phyloP scores from a whole-genome alignment of 2,888 invertebrate species.

The Epirrhoe tristata region DNA sequence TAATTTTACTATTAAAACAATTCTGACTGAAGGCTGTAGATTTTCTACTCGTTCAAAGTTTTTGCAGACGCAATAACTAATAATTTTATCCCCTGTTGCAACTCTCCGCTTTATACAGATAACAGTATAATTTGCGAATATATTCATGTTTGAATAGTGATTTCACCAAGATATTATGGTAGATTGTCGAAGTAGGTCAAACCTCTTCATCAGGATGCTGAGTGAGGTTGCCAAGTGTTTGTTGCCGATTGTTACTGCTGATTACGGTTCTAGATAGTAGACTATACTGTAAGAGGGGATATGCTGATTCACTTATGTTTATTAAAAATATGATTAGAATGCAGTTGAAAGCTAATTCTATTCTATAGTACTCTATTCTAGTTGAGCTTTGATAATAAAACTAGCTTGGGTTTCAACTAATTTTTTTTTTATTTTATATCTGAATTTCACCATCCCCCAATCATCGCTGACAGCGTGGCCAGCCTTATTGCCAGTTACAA shows the following conservation, averaged over 20 bases:
- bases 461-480: constrained; percentile 93
- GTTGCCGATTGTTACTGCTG: constrained; percentile 22
- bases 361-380: too few relatives aligned
- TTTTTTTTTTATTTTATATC: too few relatives aligned
- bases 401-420: too few relatives aligned
- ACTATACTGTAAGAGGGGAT: not conserved
- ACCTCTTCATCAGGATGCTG: constrained; percentile 20
- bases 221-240: constrained; percentile 31
- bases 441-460: too few relatives aligned
- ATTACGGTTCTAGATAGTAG: constrained; percentile 8
- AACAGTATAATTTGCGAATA: not conserved
- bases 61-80: too few relatives aligned
- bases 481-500: constrained; percentile 91
- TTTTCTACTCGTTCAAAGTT: too few relatives aligned
- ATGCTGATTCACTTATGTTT: too few relatives aligned
- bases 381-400: too few relatives aligned
- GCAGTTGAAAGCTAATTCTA: too few relatives aligned
- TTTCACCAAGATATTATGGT: constrained; percentile 10
- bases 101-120: not conserved
- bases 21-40: not conserved
- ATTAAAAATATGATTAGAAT: too few relatives aligned
- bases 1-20: not conserved
- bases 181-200: constrained; percentile 25
- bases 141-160: not conserved
- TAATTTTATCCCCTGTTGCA: not conserved